Conservation (phyloP, 2,888 invertebrate species). For the Toxonevra muliebris region DNA sequence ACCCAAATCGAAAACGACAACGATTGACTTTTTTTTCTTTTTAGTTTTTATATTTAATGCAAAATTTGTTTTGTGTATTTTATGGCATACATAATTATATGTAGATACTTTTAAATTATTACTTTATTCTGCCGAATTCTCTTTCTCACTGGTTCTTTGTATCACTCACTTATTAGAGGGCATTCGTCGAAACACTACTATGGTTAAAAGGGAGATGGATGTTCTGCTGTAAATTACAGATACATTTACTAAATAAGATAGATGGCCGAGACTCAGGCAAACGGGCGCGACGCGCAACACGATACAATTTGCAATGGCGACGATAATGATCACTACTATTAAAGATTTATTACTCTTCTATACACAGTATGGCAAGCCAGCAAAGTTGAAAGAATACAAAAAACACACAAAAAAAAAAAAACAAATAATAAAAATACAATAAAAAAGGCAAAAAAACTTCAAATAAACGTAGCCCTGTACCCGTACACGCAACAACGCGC, state of each 20-base stretch:
- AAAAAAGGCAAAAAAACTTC: conserved; percentile 7
- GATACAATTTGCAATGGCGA: too few species aligned
- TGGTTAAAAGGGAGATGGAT: too few species aligned
- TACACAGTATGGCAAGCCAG: conserved; percentile 4
- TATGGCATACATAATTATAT: not conserved
- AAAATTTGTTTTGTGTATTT: not conserved
- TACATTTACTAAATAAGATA: too few species aligned
- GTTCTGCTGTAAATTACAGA: too few species aligned
- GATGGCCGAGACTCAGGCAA: not conserved
- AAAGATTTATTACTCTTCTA: too few species aligned
- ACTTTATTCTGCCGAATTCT: not conserved
- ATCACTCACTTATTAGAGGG: too few species aligned
- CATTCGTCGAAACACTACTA: too few species aligned
- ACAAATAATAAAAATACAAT: conserved; percentile 10
- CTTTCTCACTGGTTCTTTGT: too few species aligned
- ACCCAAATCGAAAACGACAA: not conserved
- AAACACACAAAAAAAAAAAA: conserved; percentile 15
- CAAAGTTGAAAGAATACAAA: conserved; percentile 6
- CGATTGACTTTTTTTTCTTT: not conserved
- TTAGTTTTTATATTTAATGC: not conserved
- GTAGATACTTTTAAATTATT: not conserved
- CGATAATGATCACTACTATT: too few species aligned
- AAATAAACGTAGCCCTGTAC: too few species aligned
- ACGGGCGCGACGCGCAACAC: not conserved
- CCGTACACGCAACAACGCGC: conserved; percentile 51